Evolutionary conservation across 2,888 invertebrate genomes (phyloP), one percentile per base, ranked within the genome.

Genomic region (Nebria salina): DNA sequence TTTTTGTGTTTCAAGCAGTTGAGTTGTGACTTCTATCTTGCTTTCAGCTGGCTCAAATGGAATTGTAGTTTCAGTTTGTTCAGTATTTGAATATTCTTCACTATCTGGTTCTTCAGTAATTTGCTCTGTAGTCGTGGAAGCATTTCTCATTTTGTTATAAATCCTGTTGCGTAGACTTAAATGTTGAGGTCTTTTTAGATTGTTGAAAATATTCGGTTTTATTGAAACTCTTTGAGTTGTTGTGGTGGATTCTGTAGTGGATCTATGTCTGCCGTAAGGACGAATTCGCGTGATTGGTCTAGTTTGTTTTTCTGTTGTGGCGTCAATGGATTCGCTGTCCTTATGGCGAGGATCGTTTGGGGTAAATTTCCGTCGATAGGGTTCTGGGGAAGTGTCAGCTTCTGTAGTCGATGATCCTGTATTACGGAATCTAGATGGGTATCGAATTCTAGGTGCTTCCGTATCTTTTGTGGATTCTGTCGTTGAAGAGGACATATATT

Each of bases 401-500:
- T 87, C 88, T 83, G 84, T 82, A 25, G 84, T 83, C 8, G 89
- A 89, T 84, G 88, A 90, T 43, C 89, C 86, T 34, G 34, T 4
- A 34, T 34, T 34, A 84, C 91, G 88, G 8, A 86, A 84, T 85
- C 92, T 88, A 77, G 89, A 90, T 0, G 92, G 91, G 85, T 89
- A 91, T 85, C 92, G 87, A 7, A 89, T 65, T 86, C 90, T 91
- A 1, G 90, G 81, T 8, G 65, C 26, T 42, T 72, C 75, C 54
- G 85, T 83, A 1, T 70, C 73, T 72, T 75, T 74, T 77, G 85
- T 83, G 8, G 87, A 84, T 66, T 87, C 88, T 25, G 87, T 85
- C 34, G 88, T 83, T 4, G 85, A 85, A 88, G 92, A 91, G 0
- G 92, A 91, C 0, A 91, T 91, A 80, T 87, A 86, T 82, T 88